Evolutionary conservation across 2,888 invertebrate genomes (phyloP), one percentile per base, ranked within the genome.

Genomic region (Sarcophaga caerulescens): DNA sequence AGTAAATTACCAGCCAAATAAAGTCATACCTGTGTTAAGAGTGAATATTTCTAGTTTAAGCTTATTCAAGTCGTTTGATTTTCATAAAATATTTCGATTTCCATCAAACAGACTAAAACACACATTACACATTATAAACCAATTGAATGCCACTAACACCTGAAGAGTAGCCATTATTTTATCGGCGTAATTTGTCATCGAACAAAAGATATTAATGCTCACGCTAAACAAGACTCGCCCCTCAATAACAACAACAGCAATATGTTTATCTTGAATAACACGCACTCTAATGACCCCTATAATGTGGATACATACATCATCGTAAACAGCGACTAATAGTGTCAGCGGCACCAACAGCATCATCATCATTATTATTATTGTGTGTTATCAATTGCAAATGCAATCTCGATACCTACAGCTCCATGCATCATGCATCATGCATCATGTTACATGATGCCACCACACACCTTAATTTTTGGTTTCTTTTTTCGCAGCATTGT

Each of bases 271-370:
- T 82, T 71, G 66, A 60, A 77, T 73, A 73, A 82, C 69, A 75
- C 76, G 71, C 82, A 77, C 66, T 77, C 17, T 77, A 82, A 82
- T 77, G 77, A 82, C 82, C 82, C 71, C 71, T 35, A 19, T 14
- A 17, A 65, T 69, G 52, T 62, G 75, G 62, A 69, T 44, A 1
- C 44, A 81, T 81, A 62, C 44, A 63, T 75, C 59, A 81, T 19
- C 74, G 69, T 44, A 35, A 35, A 35, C 35, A 35, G 35, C 35
- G 8, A 35, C 8, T 35, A 35, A 35, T 35, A 35, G 35, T 8
- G 0, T 10, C 35, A 35, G 35, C 35, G 35, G 2, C 63, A 6
- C 3, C 17, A 73, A 14, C 60, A 25, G 14, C 35, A 57, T 17
- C 17, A 74, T 5, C 47, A 11, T 19, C 69, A 44, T 52, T 14